Evolutionary conservation across 2,113 vertebrate species (phyloP), one percentile per base, ranked within the genome.

Genomic region (Gymnogyps californianus): DNA sequence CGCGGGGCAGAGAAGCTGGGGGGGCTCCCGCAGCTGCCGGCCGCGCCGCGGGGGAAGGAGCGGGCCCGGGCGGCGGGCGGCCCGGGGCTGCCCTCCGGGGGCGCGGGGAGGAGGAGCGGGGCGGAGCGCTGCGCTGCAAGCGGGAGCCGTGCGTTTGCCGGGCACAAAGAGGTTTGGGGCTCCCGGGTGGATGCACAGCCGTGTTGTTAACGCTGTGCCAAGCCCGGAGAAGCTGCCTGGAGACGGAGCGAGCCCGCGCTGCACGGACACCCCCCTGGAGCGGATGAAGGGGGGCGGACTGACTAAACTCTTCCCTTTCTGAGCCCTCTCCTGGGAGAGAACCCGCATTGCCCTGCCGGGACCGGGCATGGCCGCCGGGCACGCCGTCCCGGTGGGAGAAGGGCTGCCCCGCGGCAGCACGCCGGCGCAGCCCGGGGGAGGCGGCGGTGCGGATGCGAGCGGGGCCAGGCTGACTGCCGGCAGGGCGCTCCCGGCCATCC

Each of bases 301-400:
- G 42, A 9, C 3, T 66, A 9, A 92, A 52, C 17, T 49, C 61
- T 87, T 18, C 11, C 9, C 2, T 8, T 59, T 14, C 26, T 21
- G 47, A 80, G 20, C 13, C 13, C 9, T 75, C 7, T 66, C 24
- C 14, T 5, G 14, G 7, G 25, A 29, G 9, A 76, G 22, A 66
- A 61, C 3, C 16, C 7, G 0, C 20, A 2, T 2, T 66, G 19
- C n/a, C 11, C 0, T 5, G n/a, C 49, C 2, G 38, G 49, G 47
- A 24, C 10, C 2, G 4, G 32, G 19, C 38, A 19, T 7, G 10
- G 61, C 51, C 6, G 11, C 8, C 15, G 61, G 11, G 24, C 22
- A 2, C 15, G 40, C 22, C 24, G 17, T 42, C 7, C 21, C 36
- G 20, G 6, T 8, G 66, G 26, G 15, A 26, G 52, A 20, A 38